Evolutionary conservation across 2,888 invertebrate genomes (phyloP).

Genomic region (Megalurothrips usitatus): DNA sequence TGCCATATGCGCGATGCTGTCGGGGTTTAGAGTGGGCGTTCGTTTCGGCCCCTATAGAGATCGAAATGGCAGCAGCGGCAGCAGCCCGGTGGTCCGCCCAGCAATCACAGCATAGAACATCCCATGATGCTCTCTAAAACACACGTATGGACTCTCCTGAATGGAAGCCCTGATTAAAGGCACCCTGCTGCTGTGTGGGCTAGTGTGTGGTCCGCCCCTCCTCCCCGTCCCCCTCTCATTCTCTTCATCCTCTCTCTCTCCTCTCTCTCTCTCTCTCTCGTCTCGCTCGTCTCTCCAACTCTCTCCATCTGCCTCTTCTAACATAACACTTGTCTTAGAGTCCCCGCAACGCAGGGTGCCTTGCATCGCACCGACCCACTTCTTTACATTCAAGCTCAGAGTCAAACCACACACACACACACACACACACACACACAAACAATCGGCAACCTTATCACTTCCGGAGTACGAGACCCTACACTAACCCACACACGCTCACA

Average conservation of each 20-base stretch:
- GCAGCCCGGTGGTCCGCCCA: too few relatives aligned
- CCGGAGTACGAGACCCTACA: slow-evolving; percentile 2
- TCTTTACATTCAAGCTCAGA: not conserved
- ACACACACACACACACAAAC: not conserved
- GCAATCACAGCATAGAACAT: not conserved
- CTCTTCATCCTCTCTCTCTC: too few relatives aligned
- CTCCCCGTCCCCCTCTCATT: too few relatives aligned
- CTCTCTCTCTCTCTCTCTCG: too few relatives aligned
- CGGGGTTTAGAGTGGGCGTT: too few relatives aligned
- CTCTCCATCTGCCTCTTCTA: too few relatives aligned
- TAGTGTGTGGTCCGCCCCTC: not conserved
- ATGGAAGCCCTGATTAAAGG: not conserved
- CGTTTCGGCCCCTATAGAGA: too few relatives aligned
- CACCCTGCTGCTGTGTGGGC: not conserved
- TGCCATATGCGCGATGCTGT: too few relatives aligned
- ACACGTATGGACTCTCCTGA: not conserved
- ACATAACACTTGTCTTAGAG: too few relatives aligned
- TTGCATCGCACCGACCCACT: not conserved
- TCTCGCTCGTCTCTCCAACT: too few relatives aligned
- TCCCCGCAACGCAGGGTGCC: too few relatives aligned
- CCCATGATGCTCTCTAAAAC: not conserved
- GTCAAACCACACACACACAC: not conserved
- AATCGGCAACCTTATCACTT: not conserved
- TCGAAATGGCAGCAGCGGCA: too few relatives aligned
- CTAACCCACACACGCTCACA: not conserved